Evolutionary conservation across 2,113 vertebrate species (phyloP).

Genomic region (Hemiprocne comata): DNA sequence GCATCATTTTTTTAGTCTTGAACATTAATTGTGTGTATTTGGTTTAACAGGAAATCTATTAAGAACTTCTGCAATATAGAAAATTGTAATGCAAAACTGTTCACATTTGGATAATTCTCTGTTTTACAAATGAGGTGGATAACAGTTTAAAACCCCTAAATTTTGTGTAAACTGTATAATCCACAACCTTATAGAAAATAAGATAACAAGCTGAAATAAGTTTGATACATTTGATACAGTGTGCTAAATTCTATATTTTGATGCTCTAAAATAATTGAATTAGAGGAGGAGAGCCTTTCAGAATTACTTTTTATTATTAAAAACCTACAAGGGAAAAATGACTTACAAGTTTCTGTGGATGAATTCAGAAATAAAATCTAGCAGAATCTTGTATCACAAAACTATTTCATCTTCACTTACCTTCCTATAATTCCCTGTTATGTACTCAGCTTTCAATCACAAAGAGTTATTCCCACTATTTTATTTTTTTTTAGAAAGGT

Average conservation of each 20-base stretch:
- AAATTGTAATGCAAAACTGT: background rate
- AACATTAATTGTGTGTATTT: background rate
- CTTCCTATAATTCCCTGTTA: background rate
- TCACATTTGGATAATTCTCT: background rate
- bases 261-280: background rate
- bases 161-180: background rate
- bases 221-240: background rate
- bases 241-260: background rate
- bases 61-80: background rate
- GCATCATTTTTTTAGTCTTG: background rate
- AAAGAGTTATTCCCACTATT: background rate
- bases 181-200: background rate
- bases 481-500: background rate
- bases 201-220: background rate
- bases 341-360: background rate
- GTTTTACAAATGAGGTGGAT: background rate
- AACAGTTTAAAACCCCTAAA: background rate
- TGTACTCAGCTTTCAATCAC: background rate
- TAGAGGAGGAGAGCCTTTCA: background rate
- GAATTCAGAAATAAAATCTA: slow-evolving; percentile 20
- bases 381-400: background rate
- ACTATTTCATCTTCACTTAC: background rate
- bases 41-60: background rate
- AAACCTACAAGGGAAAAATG: background rate
- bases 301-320: background rate